Evolutionary conservation across 2,888 invertebrate species (phyloP).

Genomic region (Hypolimnas misippus): DNA sequence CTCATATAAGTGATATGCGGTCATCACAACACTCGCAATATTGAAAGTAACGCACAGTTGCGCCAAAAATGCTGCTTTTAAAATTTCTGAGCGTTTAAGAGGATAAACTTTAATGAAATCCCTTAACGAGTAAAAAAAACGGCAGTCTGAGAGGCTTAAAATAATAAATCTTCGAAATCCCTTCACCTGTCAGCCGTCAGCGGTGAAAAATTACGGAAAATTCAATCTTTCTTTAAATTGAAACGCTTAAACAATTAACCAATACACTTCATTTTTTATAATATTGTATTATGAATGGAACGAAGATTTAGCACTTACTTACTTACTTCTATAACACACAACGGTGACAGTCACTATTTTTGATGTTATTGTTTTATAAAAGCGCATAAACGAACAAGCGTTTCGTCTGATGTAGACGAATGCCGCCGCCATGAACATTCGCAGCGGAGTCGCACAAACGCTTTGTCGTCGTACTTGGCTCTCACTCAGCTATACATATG

Average conservation of each 20-base stretch:
- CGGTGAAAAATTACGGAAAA: constrained; percentile 14
- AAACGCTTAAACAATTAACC: constrained; percentile 20
- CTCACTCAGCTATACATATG: no score
- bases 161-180: constrained; percentile 14
- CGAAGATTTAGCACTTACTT: neutral
- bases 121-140: neutral
- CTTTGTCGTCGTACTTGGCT: no score
- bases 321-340: no score
- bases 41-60: no score
- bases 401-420: no score
- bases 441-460: no score
- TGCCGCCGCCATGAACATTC: no score
- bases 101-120: neutral
- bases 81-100: neutral
- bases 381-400: no score
- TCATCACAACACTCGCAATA: no score
- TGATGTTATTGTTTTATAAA: no score
- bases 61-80: neutral
- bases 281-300: neutral
- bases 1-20: no score
- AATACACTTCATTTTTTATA: constrained; percentile 4
- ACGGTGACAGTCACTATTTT: no score
- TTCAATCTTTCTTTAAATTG: constrained; percentile 9
- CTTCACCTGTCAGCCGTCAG: constrained; percentile 12
- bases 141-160: constrained; percentile 11